Evolutionary conservation across 2,113 vertebrate genomes (phyloP).

Genomic region (Oostethus manadensis): DNA sequence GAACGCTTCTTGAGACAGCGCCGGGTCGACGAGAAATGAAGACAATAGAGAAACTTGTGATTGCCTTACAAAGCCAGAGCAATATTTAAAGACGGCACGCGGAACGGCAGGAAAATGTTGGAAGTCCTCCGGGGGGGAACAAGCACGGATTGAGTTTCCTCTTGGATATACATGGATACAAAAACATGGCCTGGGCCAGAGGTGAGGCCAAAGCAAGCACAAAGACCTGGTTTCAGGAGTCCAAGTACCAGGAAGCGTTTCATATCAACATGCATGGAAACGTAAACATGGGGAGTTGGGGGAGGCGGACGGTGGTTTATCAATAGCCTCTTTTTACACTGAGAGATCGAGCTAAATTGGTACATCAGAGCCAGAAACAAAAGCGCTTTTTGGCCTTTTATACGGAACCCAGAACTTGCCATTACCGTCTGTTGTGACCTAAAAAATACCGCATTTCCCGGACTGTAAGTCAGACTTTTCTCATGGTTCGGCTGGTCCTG

Average conservation of each 20-base stretch:
- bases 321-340: constrained; percentile 9
- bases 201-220: constrained; percentile 67
- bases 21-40: neutral
- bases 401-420: too few species aligned
- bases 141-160: constrained; percentile 67
- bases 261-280: constrained; percentile 60
- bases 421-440: too few species aligned
- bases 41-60: constrained; percentile 19
- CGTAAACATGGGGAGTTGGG: constrained; percentile 45
- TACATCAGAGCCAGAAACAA: too few species aligned
- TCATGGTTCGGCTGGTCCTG: too few species aligned
- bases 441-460: too few species aligned
- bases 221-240: constrained; percentile 57
- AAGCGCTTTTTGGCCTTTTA: too few species aligned
- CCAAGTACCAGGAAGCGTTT: constrained; percentile 58
- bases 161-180: constrained; percentile 68
- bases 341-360: too few species aligned
- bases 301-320: constrained; percentile 46
- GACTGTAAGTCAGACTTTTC: too few species aligned
- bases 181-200: constrained; percentile 62
- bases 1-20: constrained; percentile 18
- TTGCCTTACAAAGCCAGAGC: constrained; percentile 67
- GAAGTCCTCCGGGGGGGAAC: constrained; percentile 70
- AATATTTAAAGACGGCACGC: constrained; percentile 60
- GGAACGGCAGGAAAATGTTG: constrained; percentile 69